phyloP scores from a whole-genome alignment of 2,888 invertebrate genomes.

The Rhorus exstirpatorius region DNA sequence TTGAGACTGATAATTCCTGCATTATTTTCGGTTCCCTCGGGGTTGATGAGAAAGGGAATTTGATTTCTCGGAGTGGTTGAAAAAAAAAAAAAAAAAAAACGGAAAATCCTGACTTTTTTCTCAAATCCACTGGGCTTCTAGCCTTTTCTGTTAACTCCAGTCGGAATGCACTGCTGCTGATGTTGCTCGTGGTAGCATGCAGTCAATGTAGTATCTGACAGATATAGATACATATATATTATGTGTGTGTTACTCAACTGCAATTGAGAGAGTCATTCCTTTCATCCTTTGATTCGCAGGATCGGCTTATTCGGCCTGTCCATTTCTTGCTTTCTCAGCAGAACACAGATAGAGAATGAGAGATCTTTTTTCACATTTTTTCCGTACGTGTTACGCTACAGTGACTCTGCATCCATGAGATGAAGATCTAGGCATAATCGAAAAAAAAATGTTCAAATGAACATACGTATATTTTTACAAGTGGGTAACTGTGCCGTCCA shows the following conservation, averaged over 20 bases:
- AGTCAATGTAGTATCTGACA: slow-evolving; percentile 7
- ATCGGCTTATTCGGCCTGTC: slow-evolving; percentile 16
- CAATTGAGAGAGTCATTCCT: slow-evolving; percentile 33
- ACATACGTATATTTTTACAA: no score
- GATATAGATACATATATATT: not conserved
- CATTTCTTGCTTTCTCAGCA: slow-evolving; percentile 31
- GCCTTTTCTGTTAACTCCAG: slow-evolving; percentile 33
- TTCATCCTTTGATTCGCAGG: slow-evolving; percentile 50
- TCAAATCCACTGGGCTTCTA: not conserved
- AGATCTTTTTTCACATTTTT: no score
- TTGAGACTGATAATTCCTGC: slow-evolving; percentile 22
- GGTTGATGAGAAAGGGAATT: slow-evolving; percentile 22
- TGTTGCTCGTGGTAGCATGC: not conserved
- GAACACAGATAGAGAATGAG: not conserved
- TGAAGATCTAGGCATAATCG: no score
- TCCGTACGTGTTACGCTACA: no score
- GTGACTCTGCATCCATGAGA: no score
- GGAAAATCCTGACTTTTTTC: slow-evolving; percentile 24
- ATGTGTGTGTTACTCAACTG: slow-evolving; percentile 12
- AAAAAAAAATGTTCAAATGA: no score
- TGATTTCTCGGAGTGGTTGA: slow-evolving; percentile 41
- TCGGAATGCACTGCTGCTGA: slow-evolving; percentile 29
- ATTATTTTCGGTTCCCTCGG: not conserved
- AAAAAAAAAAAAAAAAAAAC: slow-evolving; percentile 34
- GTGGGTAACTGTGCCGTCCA: no score